Conservation (phyloP, 2,797 vertebrate species). For the Linurgus olivaceus region DNA sequence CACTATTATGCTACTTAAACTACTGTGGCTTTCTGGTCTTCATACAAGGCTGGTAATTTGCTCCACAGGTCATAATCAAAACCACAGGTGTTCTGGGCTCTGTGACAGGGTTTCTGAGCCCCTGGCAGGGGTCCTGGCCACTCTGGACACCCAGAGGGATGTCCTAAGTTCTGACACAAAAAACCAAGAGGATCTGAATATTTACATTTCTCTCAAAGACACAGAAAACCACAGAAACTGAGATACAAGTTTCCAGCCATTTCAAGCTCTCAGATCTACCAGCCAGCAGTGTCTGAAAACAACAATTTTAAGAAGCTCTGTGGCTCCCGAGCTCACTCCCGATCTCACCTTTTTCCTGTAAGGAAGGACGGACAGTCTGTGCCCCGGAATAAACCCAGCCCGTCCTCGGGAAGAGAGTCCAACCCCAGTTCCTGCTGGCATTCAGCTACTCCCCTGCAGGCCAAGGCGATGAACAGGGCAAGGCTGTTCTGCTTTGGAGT, state of each 20-base stretch:
- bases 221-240: rapidly evolving
- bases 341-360: not conserved
- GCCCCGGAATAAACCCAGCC: not conserved
- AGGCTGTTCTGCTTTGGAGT: not conserved
- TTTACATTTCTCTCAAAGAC: not conserved
- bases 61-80: too few relatives aligned
- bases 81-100: too few relatives aligned
- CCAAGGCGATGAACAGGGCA: not conserved
- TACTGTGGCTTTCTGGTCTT: too few relatives aligned
- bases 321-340: not conserved
- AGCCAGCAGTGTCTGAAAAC: not conserved
- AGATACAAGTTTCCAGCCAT: not conserved
- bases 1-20: too few relatives aligned
- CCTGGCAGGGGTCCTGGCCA: too few relatives aligned
- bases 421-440: not conserved
- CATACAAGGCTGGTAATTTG: too few relatives aligned
- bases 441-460: not conserved
- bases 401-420: rapidly evolving
- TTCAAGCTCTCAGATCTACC: not conserved
- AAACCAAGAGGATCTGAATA: not conserved
- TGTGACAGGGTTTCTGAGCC: too few relatives aligned
- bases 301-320: not conserved
- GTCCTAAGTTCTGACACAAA: too few relatives aligned
- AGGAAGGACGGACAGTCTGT: too few relatives aligned
- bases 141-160: too few relatives aligned